Base-by-base conservation (phyloP, 1,140 invertebrate genomes). In the Cydia strobilella region DNA sequence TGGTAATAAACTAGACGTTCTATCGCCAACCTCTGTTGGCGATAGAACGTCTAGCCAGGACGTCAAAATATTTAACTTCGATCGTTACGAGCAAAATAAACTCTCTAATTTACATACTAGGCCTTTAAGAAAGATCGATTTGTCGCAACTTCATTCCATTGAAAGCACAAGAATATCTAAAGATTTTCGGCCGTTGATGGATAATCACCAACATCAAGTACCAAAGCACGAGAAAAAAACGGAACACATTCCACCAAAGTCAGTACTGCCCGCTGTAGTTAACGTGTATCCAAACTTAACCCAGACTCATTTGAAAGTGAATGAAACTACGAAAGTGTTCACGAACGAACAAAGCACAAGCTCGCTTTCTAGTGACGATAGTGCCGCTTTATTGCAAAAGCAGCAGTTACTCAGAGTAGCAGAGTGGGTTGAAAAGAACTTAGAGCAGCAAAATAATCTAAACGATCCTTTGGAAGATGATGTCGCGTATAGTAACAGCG, bases 371-470 rank as follows among this genome's bases (percentile, higher is more conserved):
- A 93, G 93, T 65, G 93, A 93, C 59, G 93, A 93, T 51, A 93
- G 93, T 72, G 93, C 93, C 0, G 92, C 91, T n/a, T 74, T 93
- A 63, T 73, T 95, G 27, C 92, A 94, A 75, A 94, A 94, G 15
- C 94, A 95, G 65, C 95, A 96, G 72, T 84, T 96, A 59, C 94
- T 95, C 20, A 92, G 95, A 75, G 95, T 96, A 9, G 95, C 95
- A 1, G 95, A 96, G 75, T 96, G 95, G 95, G 95, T 95, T 23
- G 94, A 95, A 81, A 94, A 94, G 77, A 95, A 94, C 78, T 83
- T 93, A 62, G 91, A 93, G 74, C 92, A 93, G 76, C 92, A 93
- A 75, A 93, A 90, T n/a, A 92, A 88, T 79, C 88, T 91, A 39
- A 92, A 91, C 45, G 90, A 91, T 85, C 91, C 84, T 18, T 77